Evolutionary conservation across 2,797 vertebrate species (phyloP), one percentile per base, ranked within the genome.

Genomic region (Poecilia gillii): DNA sequence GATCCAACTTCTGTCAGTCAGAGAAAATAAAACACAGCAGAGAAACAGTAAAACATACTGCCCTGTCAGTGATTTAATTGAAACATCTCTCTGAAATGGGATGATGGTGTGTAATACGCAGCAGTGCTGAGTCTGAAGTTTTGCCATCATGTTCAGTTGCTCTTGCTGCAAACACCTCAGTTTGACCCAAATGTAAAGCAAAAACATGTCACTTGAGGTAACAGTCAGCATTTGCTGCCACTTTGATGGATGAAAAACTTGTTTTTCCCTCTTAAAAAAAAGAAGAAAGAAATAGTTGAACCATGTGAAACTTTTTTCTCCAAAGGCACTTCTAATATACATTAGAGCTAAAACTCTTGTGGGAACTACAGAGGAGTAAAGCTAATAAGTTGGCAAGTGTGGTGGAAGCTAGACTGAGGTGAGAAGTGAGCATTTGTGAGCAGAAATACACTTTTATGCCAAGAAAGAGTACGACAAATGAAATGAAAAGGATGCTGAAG

Each of bases 31-130:
- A 43, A 53, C 23, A 23, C 66, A 43, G 4, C 39, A 43, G 41
- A 45, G 39, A 45, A 25, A n/a, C 8, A 70, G 18, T 41, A 4
- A 39, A 68, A 68, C 64, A 25, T 41, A 41, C 33, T 66, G 2
- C 62, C 28, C 62, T 70, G 23, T 80, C 36, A 72, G 47, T 47
- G n/a, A 64, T 84, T 85, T 84, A 77, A 84, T 83, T 89, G 78
- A 78, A 85, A 89, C 80, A 18, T 80, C 33, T 77, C 55, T 76
- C 66, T 43, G 25, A 13, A 53, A 31, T 51, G 20, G 36, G 7
- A 57, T 3, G 11, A 68, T 39, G 64, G 13, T 47, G 25, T 81
- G 72, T 73, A n/a, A 87, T 78, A 59, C 82, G 3, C 74, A 49
- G 59, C 71, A 64, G 75, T 23, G 43, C 72, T 80, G 72, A 84